Evolutionary conservation across 1,140 invertebrate genomes (phyloP), one percentile per base, ranked within the genome.

Genomic region (Drosophila parvula): DNA sequence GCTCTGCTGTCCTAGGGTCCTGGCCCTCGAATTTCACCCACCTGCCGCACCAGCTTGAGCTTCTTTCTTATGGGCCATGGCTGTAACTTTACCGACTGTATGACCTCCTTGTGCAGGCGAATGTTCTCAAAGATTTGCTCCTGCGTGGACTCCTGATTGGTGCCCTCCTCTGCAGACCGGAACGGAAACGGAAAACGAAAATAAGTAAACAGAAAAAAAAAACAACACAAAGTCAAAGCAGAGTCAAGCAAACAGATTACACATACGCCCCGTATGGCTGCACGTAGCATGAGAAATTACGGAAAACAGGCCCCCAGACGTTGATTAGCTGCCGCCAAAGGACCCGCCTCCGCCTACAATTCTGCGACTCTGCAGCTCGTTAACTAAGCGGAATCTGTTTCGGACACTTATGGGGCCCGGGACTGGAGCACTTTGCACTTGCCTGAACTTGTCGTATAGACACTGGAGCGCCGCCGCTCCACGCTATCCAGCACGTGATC

Each of bases 51-150:
- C 11, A 98, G 93, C 90, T 96, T 96, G 8, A 98, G 93, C 92
- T 98, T 98, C 76, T 96, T 95, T 60, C 95, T 92, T 93, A 99
- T 97, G 34, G 95, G 94, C 95, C 98, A 97, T 4, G 98, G 97
- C 88, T 99, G 97, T 71, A 96, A 95, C 83, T 97, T 97, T 4
- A 98, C 96, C 30, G 96, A 97, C 58, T 95, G 95, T 43, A 99
- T 93, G 0, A 99, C 97, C 92, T 99, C 97, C 91, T 99, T 99
- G 92, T 99, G 98, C 22, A 98, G 92, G 74, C 96, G 95, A 48
- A 99, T 96, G 79, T 97, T 98, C 90, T 98, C 97, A 83, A 97
- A 96, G 60, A 99, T 96, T 92, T 97, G 95, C 77, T 98, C 97
- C 88, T 98, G 95, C 0, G 94, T 95, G 30, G 94, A 94, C 56